Conservation (phyloP, 2,113 vertebrate species). For the Sitta europaea region DNA sequence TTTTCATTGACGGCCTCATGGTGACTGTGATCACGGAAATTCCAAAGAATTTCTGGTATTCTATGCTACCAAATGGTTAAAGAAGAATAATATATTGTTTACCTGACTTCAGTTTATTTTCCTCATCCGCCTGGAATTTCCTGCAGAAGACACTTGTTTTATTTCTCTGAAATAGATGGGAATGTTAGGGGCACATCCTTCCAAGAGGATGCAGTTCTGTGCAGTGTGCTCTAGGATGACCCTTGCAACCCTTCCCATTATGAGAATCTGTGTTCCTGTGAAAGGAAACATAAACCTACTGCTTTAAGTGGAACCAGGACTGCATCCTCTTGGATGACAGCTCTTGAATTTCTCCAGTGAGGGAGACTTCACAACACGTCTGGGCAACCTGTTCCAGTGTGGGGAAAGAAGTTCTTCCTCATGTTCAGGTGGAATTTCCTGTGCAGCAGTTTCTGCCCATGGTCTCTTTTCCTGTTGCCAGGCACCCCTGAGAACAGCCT, state of each 20-base stretch:
- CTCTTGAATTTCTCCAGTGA: neutral
- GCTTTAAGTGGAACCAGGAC: no score
- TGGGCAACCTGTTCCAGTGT: neutral
- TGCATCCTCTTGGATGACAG: neutral
- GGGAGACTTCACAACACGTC: neutral
- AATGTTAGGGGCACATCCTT: neutral
- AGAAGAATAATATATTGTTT: neutral
- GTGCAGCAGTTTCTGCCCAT: neutral
- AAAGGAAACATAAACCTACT: no score
- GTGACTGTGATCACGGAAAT: neutral
- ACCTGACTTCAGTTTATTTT: neutral
- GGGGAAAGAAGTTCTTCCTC: fast-evolving
- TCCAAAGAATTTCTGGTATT: neutral
- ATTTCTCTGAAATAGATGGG: neutral
- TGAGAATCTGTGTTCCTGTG: no score
- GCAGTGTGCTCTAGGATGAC: no score
- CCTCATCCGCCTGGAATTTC: neutral
- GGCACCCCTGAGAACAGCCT: neutral
- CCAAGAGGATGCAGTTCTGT: neutral
- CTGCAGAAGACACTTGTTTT: neutral
- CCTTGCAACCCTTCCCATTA: no score
- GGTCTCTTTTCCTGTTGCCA: neutral
- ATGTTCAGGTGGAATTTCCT: neutral
- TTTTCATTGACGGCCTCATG: neutral
- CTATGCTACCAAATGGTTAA: neutral